phyloP scores from a whole-genome alignment of 2,888 invertebrate species.

The Drosophila emarginata region DNA sequence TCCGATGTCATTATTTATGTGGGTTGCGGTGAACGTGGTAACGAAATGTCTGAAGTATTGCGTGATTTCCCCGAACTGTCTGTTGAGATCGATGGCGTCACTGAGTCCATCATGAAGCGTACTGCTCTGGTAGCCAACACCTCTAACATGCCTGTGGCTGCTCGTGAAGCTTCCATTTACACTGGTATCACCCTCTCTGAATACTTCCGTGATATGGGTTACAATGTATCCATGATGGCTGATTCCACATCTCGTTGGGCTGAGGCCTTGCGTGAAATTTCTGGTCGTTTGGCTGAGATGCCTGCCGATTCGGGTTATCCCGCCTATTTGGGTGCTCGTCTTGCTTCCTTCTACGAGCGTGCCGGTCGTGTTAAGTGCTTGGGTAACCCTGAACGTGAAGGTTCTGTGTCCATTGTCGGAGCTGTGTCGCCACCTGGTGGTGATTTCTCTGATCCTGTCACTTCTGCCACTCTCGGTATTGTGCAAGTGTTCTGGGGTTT shows the following conservation, averaged over 20 bases:
- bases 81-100: slow-evolving; percentile 97
- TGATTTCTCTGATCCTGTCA: slow-evolving; percentile 99
- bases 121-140: slow-evolving; percentile 99
- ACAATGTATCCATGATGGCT: slow-evolving; percentile 99
- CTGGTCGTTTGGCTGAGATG: slow-evolving; percentile 99
- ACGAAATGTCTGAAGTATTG: slow-evolving; percentile 99
- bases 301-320: slow-evolving; percentile 99
- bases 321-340: slow-evolving; percentile 98
- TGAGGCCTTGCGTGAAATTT: slow-evolving; percentile 99
- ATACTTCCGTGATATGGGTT: slow-evolving; percentile 99
- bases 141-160: slow-evolving; percentile 99
- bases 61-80: slow-evolving; percentile 99
- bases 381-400: slow-evolving; percentile 98
- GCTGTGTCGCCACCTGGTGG: slow-evolving; percentile 99
- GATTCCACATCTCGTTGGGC: slow-evolving; percentile 99
- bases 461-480: slow-evolving; percentile 98
- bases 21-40: slow-evolving; percentile 99
- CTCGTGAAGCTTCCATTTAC: slow-evolving; percentile 99
- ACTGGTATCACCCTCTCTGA: slow-evolving; percentile 99
- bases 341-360: slow-evolving; percentile 99
- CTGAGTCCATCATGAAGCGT: slow-evolving; percentile 99
- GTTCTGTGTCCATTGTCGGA: slow-evolving; percentile 99
- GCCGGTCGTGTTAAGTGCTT: slow-evolving; percentile 98
- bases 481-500: slow-evolving; percentile 99
- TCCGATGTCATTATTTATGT: slow-evolving; percentile 99